Percentiles rank a stretch among this genome's conserved stretches.
These are phyloP conservation scores for Chironomus tentans DNA, from an alignment of 2,888 invertebrate species.

Conservation along the genomic window DNA sequence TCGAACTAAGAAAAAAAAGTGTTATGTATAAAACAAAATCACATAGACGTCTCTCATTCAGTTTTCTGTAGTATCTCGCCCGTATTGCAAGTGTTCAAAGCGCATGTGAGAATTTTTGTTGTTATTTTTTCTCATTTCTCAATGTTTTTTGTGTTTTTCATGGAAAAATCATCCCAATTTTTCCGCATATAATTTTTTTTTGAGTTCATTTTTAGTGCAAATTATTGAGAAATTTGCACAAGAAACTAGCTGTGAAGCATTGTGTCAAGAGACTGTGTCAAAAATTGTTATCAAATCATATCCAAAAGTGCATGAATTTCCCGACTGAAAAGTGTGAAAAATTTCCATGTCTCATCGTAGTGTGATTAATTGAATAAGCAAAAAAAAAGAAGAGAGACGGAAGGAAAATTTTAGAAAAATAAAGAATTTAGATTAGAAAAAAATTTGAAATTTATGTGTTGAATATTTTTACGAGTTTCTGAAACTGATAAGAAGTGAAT, in stretches of 20 bases:
- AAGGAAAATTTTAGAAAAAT: background rate
- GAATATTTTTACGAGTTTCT: too few relatives aligned
- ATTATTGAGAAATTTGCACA: background rate
- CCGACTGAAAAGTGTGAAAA: background rate
- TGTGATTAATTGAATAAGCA: too few relatives aligned
- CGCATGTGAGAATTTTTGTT: conserved; percentile 25
- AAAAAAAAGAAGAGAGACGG: too few relatives aligned
- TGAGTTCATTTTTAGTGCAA: background rate
- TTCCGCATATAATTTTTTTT: conserved; percentile 8
- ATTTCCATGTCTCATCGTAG: background rate
- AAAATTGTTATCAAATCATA: background rate
- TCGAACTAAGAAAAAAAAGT: background rate
- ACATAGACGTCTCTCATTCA: background rate
- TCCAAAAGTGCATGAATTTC: background rate
- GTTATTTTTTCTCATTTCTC: conserved; percentile 13
- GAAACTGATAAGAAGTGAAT: background rate
- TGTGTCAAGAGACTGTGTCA: background rate
- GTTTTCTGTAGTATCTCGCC: background rate
- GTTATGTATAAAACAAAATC: background rate
- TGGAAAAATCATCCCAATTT: background rate
- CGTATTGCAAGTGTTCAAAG: background rate
- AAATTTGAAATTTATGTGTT: background rate
- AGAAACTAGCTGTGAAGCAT: background rate
- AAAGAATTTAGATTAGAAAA: background rate
- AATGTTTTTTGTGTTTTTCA: background rate